These are phyloP conservation scores for Drosophila nr. perissopoda DNA, from an alignment of 2,888 invertebrate genomes.

Conservation along the genomic window DNA sequence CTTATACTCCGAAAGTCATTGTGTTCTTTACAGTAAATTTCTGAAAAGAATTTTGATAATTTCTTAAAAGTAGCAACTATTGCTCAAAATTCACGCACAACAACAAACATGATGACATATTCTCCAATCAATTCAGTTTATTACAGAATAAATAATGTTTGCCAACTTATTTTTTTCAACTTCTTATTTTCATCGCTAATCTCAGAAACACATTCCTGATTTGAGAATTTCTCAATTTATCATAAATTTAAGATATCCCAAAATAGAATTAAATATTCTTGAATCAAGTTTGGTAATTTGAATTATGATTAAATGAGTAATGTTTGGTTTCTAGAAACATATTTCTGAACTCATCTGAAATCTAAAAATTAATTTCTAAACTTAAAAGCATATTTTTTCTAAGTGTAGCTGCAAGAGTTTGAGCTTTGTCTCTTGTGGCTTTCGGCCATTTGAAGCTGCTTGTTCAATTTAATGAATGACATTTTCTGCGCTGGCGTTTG, in stretches of 20 bases:
- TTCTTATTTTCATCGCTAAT: neutral
- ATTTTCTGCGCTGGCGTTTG: conserved; percentile 69
- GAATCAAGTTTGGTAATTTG: neutral
- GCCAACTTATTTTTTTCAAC: neutral
- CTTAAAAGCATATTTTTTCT: neutral
- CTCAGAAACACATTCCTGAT: rapidly evolving
- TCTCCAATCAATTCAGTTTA: neutral
- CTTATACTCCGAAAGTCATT: neutral
- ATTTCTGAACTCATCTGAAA: neutral
- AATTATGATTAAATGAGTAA: neutral
- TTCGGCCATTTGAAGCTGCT: conserved; percentile 58
- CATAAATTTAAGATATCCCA: neutral
- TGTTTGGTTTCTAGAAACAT: too few relatives aligned
- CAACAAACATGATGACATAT: too few relatives aligned
- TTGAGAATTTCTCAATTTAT: neutral
- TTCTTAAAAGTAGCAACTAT: neutral
- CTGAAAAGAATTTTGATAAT: neutral
- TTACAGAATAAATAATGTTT: neutral
- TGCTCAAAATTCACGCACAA: too few relatives aligned
- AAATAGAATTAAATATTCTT: neutral
- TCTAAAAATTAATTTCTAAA: neutral
- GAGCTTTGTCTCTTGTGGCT: conserved; percentile 46
- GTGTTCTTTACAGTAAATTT: neutral
- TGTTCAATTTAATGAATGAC: conserved; percentile 75
- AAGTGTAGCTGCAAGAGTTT: conserved; percentile 38